These are phyloP conservation scores for Drosophila sordidapex DNA, from an alignment of 2,888 invertebrate genomes.

Conservation along the genomic window DNA sequence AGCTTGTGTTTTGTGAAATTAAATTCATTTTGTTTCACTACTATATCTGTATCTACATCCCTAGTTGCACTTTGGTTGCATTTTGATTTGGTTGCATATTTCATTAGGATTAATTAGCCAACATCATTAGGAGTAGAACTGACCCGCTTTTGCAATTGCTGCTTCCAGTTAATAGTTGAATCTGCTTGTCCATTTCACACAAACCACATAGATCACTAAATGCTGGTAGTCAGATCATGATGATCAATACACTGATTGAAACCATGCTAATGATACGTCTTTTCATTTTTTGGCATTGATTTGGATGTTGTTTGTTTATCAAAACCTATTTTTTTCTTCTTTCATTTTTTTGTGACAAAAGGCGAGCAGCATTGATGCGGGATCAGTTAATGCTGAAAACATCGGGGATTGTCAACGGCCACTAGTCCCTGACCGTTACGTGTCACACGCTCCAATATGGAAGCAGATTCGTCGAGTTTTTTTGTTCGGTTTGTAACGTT, in stretches of 20 bases:
- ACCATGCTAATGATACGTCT: conserved; percentile 71
- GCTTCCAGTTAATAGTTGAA: conserved; percentile 29
- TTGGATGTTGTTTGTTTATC: conserved; percentile 43
- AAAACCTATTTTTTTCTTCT: conserved; percentile 36
- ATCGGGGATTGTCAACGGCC: conserved; percentile 47
- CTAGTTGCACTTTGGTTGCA: background rate
- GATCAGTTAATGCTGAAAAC: conserved; percentile 43
- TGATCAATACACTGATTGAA: conserved; percentile 73
- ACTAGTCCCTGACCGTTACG: conserved; percentile 64
- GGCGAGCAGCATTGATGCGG: conserved; percentile 66
- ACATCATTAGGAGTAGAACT: conserved; percentile 62
- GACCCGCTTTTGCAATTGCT: conserved; percentile 63
- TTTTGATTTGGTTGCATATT: conserved; percentile 8
- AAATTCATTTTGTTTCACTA: background rate
- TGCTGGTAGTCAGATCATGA: conserved; percentile 72
- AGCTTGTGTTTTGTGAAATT: background rate
- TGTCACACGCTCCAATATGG: conserved; percentile 54
- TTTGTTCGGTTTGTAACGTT: conserved; percentile 56
- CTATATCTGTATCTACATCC: background rate
- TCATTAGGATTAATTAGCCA: conserved; percentile 73
- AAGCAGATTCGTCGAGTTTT: conserved; percentile 26
- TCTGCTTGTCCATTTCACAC: conserved; percentile 11
- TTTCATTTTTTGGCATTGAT: conserved; percentile 63
- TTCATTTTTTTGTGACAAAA: conserved; percentile 40
- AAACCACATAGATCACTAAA: conserved; percentile 41